Percentiles rank a stretch among this genome's conserved stretches.
Conservation (phyloP, 23 tunicate genomes). For the Trididemnum nubilum region DNA sequence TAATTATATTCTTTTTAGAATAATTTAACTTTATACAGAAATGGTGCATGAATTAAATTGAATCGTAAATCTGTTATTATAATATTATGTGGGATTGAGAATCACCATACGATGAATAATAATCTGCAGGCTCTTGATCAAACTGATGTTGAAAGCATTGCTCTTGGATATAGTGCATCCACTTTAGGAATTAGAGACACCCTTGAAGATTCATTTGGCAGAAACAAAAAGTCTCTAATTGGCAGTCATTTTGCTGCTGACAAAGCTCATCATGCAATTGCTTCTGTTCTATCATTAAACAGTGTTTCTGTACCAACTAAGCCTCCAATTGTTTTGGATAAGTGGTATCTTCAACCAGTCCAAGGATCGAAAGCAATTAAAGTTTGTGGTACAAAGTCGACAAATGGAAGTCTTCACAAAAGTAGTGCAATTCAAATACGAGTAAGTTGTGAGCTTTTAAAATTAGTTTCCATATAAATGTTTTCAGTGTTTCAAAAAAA, state of each 20-base stretch:
- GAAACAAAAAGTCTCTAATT: neutral
- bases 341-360: conserved; percentile 40
- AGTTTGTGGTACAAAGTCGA: conserved; percentile 23
- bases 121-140: neutral
- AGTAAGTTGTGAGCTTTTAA: conserved; percentile 7
- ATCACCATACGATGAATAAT: too few relatives aligned
- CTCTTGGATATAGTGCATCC: conserved; percentile 14
- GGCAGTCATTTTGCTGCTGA: neutral
- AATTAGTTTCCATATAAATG: neutral
- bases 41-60: too few relatives aligned
- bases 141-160: neutral
- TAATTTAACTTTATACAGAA: too few relatives aligned
- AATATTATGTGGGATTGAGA: too few relatives aligned
- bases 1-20: too few relatives aligned
- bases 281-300: neutral
- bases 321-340: neutral
- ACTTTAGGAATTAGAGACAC: neutral
- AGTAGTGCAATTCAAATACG: conserved; percentile 21
- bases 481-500: neutral
- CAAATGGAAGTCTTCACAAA: conserved; percentile 4
- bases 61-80: too few relatives aligned
- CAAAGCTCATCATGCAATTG: neutral
- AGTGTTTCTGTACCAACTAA: conserved; percentile 17
- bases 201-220: neutral
- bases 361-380: conserved; percentile 32